Conservation (phyloP, 2,113 vertebrate species). For the Takifugu flavidus region DNA sequence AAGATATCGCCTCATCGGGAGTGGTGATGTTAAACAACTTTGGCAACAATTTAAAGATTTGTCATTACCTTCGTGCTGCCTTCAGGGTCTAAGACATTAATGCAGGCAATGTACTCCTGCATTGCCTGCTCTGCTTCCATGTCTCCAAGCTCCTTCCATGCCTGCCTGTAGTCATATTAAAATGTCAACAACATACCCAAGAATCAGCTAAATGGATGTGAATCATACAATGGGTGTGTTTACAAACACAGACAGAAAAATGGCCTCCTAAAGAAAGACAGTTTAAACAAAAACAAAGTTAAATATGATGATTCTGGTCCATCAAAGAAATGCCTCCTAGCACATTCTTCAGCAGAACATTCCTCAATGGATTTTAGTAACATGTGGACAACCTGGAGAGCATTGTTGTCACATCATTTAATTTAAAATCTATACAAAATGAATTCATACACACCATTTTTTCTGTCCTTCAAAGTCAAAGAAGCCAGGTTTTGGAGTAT, state of each 20-base stretch:
- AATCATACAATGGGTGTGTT: not conserved
- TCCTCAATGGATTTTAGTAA: no score
- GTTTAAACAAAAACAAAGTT: not conserved
- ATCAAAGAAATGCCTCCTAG: no score
- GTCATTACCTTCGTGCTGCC: conserved; percentile 82
- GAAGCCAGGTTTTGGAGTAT: conserved; percentile 89
- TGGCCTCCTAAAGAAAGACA: not conserved
- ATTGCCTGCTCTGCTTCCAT: conserved; percentile 87
- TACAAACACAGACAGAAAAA: no score
- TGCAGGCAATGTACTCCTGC: conserved; percentile 88
- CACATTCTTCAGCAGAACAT: not conserved
- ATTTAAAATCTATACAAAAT: no score
- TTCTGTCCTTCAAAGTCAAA: conserved; percentile 98
- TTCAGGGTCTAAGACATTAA: conserved; percentile 87
- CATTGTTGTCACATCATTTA: not conserved
- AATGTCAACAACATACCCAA: not conserved
- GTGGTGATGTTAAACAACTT: no score
- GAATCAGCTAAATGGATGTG: not conserved
- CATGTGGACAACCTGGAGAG: not conserved
- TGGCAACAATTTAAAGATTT: no score
- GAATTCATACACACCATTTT: conserved; percentile 85
- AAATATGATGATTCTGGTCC: not conserved
- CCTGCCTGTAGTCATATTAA: conserved; percentile 79
- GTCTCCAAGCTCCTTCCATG: conserved; percentile 93
- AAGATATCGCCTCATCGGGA: no score